Conservation (phyloP, 2,113 vertebrate species). For the Aspiorhynchus laticeps region DNA sequence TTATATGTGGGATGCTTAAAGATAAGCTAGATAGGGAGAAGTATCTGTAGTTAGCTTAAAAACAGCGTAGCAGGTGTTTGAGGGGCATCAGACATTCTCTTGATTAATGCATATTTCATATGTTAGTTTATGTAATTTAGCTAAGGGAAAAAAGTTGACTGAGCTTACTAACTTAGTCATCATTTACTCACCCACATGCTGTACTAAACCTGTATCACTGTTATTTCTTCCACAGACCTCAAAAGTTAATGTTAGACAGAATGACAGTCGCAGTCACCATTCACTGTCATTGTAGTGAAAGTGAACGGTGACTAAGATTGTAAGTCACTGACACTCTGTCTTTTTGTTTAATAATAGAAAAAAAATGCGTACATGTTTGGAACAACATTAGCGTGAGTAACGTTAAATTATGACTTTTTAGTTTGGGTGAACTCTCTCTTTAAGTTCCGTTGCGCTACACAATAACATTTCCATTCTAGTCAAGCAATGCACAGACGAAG, state of each 20-base stretch:
- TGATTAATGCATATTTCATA: background rate
- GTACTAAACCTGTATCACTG: background rate
- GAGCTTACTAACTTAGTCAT: background rate
- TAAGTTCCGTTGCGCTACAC: background rate
- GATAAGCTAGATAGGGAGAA: slow-evolving; percentile 5
- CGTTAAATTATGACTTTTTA: background rate
- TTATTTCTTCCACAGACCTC: background rate
- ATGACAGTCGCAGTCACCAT: background rate
- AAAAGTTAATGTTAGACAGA: background rate
- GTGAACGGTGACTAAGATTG: background rate
- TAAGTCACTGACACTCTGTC: background rate
- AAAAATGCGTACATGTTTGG: background rate
- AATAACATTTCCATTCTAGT: background rate
- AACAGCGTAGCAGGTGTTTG: background rate
- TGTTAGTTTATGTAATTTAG: background rate
- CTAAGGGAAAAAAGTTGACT: background rate
- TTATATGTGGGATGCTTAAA: slow-evolving; percentile 35
- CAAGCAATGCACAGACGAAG: background rate
- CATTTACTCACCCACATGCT: background rate
- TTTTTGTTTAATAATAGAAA: background rate
- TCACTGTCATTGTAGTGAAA: background rate
- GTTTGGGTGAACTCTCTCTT: background rate
- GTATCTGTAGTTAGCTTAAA: background rate
- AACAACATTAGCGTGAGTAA: background rate
- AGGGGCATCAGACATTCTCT: background rate